phyloP scores from a whole-genome alignment of 1,140 invertebrate genomes.

The Cydia strobilella region DNA sequence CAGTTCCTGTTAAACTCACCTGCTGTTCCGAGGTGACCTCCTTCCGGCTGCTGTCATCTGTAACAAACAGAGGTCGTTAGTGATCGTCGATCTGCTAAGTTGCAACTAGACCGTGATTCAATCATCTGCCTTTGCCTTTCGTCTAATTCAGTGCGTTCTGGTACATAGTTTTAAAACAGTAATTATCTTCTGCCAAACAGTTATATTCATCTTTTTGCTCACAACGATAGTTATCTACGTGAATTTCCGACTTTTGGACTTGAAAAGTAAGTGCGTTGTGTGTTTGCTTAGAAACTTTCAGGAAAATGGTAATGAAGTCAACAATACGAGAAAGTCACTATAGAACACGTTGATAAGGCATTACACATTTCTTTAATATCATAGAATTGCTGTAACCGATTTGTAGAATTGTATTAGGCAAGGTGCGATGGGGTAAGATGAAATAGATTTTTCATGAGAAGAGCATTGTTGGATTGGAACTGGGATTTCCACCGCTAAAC shows the following conservation, averaged over 20 bases:
- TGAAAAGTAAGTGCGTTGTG: background rate
- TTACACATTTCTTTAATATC: background rate
- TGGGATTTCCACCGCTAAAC: no score
- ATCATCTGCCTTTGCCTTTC: slow-evolving; percentile 15
- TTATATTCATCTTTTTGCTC: background rate
- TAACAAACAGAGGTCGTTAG: slow-evolving; percentile 47
- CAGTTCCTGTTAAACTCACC: slow-evolving; percentile 47
- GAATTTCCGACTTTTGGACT: background rate
- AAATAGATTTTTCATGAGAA: no score
- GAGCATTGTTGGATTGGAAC: no score
- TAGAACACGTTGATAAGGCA: background rate
- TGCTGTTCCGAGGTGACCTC: slow-evolving; percentile 67
- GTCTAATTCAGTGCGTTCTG: background rate
- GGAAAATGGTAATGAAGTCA: background rate
- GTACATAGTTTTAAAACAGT: background rate
- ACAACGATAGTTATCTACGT: background rate
- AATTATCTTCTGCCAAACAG: background rate
- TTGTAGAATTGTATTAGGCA: background rate
- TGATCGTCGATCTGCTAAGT: background rate
- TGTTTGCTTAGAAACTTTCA: background rate
- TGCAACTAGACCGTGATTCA: slow-evolving; percentile 18
- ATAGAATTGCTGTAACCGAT: background rate
- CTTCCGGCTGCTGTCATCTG: slow-evolving; percentile 73
- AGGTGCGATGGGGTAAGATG: no score
- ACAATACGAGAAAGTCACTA: background rate